Evolutionary conservation across 1,140 invertebrate species (phyloP).

Genomic region (Bombus confusus): DNA sequence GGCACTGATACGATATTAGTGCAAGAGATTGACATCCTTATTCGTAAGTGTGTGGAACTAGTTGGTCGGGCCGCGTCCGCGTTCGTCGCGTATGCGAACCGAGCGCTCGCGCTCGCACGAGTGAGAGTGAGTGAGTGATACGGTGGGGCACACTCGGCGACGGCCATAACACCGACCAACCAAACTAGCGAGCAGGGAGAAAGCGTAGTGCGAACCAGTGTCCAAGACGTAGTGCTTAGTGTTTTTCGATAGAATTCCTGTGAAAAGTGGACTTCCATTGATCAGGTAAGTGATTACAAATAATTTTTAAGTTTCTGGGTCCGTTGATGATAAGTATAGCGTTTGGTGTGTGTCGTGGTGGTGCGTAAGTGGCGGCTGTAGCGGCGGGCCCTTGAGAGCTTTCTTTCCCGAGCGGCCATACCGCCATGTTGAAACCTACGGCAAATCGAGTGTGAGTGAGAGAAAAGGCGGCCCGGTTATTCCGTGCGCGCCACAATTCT

Average conservation of each 20-base stretch:
- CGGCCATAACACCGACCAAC: slow-evolving; percentile 81
- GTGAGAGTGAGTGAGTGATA: slow-evolving; percentile 74
- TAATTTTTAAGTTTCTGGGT: slow-evolving; percentile 45
- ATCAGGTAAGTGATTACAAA: slow-evolving; percentile 76
- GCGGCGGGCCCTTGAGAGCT: slow-evolving; percentile 77
- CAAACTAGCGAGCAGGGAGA: slow-evolving; percentile 74
- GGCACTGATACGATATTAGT: slow-evolving; percentile 71
- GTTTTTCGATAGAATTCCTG: slow-evolving; percentile 72
- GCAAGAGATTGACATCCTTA: slow-evolving; percentile 40
- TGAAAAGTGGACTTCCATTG: slow-evolving; percentile 73
- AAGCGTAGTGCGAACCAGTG: slow-evolving; percentile 75
- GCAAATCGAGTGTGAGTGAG: slow-evolving; percentile 74
- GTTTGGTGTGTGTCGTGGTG: slow-evolving; percentile 52
- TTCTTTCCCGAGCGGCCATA: slow-evolving; percentile 80
- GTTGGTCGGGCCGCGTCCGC: slow-evolving; percentile 63
- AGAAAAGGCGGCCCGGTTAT: slow-evolving; percentile 61
- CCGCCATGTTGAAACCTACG: slow-evolving; percentile 82
- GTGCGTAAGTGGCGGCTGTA: slow-evolving; percentile 61
- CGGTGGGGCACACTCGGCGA: slow-evolving; percentile 74
- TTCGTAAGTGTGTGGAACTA: slow-evolving; percentile 49
- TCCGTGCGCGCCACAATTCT: slow-evolving; percentile 56
- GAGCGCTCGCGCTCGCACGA: slow-evolving; percentile 67
- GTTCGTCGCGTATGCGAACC: slow-evolving; percentile 65
- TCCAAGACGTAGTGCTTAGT: slow-evolving; percentile 75
- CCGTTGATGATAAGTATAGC: slow-evolving; percentile 58